Base-by-base conservation (phyloP, 2,888 invertebrate species). In the Conops quadrifasciatus region DNA sequence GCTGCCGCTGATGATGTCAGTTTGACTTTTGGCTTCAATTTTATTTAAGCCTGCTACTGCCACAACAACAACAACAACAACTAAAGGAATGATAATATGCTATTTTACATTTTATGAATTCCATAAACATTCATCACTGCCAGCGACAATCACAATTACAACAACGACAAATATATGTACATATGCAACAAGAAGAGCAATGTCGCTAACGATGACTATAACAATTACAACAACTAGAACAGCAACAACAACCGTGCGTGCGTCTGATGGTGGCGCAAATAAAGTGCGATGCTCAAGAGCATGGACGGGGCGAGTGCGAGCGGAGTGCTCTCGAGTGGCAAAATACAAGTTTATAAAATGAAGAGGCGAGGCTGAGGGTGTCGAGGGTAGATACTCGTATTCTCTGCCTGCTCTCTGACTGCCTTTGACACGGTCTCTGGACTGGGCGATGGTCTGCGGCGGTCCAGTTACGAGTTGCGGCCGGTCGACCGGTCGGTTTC, bases 91-190 rank as follows among this genome's bases (percentile, higher is more conserved):
- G 74, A 73, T 73, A 73, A 74, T 74, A 73, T 74, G 71, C 71
- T 73, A 75, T 72, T 75, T 75, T 73, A 75, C 71, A 75, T 75
- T 75, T 75, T 75, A 75, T 75, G 74, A 75, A 75, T 73, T 74
- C 72, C 73, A 73, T 73, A 75, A 73, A 69, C 72, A 73, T 75
- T 75, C 74, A 75, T 73, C 73, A 75, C 63, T 59, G 58, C 56
- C 71, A 73, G 53, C 51, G 69, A 62, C 30, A 36, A 63, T 36
- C 49, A 58, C 24, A 26, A 63, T n/a, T 16, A 36, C 43, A 26
- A 53, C 53, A 24, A 24, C 51, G 51, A 45, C 47, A 49, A n/a
- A n/a, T n/a, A n/a, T n/a, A n/a, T n/a, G n/a, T n/a, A 51, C 26
- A 15, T 26, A 13, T 26, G 47, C 67, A 45, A 47, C 47, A 45